Evolutionary conservation across 2,888 invertebrate species (phyloP), one percentile per base, ranked within the genome.

Genomic region (Dinocampus coccinellae): DNA sequence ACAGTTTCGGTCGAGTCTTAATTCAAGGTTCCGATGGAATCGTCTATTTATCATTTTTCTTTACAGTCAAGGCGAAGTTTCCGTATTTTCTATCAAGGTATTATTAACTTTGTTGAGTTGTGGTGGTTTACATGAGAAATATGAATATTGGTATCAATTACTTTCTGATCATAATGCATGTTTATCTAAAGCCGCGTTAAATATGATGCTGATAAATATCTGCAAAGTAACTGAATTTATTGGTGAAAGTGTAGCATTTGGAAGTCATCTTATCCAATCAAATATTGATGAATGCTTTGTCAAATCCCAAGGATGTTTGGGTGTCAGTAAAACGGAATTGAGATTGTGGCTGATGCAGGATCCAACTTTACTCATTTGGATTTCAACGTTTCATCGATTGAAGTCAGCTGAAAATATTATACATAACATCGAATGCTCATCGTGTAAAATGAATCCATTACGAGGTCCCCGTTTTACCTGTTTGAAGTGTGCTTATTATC

Each of bases 121-220:
- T 77, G 92, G 92, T 55, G 89, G 91, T 22, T 88, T 92, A 11
- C 87, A 90, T 61, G 93, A 94, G 73, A 91, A 91, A 79, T 90
- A 91, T 78, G 89, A 90, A 73, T 94, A 92, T 63, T 88, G 95
- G 61, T 94, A 93, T 82, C 90, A 91, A 79, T 91, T 93, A 79
- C 90, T 93, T 80, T 91, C 93, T 1, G 94, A 94, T 84, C 93
- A 94, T 81, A 94, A 94, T 82, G 92, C 93, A 42, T 94, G 93
- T 77, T 90, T 94, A 58, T 92, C 92, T 0, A 90, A 91, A 63
- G 89, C 90, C 64, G 88, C 92, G 36, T 87, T 95, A 63, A 89
- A 91, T 3, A 89, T 90, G 0, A 85, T 95, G 66, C 85, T 95
- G 73, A 88, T 89, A 20, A 91, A 92, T 83, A 88, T 94, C 29